Base-by-base conservation (phyloP, 2,113 vertebrate genomes). In the Notarius lentiginosus region DNA sequence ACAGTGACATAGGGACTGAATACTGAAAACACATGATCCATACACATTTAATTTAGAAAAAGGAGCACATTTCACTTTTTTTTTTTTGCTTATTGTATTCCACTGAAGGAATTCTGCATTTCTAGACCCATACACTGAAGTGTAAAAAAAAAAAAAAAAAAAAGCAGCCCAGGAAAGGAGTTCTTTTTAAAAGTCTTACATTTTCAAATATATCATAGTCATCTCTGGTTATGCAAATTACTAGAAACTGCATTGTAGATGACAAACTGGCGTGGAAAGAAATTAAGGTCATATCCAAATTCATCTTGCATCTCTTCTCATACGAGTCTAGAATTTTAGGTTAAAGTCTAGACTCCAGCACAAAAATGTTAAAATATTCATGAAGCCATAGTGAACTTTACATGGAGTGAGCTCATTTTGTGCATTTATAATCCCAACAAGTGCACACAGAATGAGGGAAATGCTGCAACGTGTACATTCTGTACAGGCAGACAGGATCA, bases 351-450 rank as follows among this genome's bases (percentile, higher is more conserved):
- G 70, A 85, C n/a, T 73, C 41, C 22, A 61, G 58, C 34, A 82
- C 34, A 60, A 73, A 72, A 53, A 18, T 58, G 47, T 27, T 22
- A n/a, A 70, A 86, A 58, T 68, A n/a, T 56, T 55, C 77, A 20
- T 34, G 1, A 72, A 7, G 27, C 34, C 11, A 70, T 17, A 2
- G 51, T 34, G 24, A 73, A 51, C 24, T 22, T 82, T 34, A 68
- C 18, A 73, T 12, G 85, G 77, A 70, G 77, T n/a, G 76, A 80
- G 34, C 47, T 81, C 53, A 63, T 17, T 79, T 53, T 86, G 65
- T 61, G 22, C n/a, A 47, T 82, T 18, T 27, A 51, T 49, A n/a
- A 73, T 7, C 30, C 65, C 47, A 61, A 24, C 47, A 66, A 49
- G 61, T n/a, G 11, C 76, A 86, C 27, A 41, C n/a, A 85, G 58